Conservation (phyloP, 1,140 invertebrate genomes). For the Eupristina koningsbergeri region DNA sequence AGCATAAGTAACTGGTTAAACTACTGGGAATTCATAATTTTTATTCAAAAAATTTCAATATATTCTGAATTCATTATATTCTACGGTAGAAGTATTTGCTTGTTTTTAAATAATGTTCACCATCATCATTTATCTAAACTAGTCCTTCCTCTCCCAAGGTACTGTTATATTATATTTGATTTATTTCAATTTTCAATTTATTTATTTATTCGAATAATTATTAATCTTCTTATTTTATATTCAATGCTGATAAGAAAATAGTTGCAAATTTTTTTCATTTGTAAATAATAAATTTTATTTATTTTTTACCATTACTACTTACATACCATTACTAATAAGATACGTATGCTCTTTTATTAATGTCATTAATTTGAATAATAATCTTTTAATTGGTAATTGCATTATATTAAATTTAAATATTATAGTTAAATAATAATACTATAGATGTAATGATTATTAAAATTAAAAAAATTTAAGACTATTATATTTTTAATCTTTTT, state of each 20-base stretch:
- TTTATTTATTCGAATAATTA: slow-evolving; percentile 1
- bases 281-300: background rate
- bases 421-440: too few relatives aligned
- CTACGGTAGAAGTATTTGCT: background rate
- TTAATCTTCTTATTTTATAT: slow-evolving; percentile 11
- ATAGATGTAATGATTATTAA: too few relatives aligned
- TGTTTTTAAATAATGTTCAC: slow-evolving; percentile 19
- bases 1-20: background rate
- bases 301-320: too few relatives aligned
- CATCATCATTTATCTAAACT: slow-evolving; percentile 19
- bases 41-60: background rate
- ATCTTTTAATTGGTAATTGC: too few relatives aligned
- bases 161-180: slow-evolving; percentile 11
- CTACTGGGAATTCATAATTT: background rate
- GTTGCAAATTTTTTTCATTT: background rate
- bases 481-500: too few relatives aligned
- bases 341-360: too few relatives aligned
- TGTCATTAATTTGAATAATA: too few relatives aligned
- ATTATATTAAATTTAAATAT: too few relatives aligned
- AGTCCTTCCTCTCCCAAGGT: background rate
- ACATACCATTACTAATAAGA: too few relatives aligned
- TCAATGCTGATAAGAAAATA: slow-evolving; percentile 3
- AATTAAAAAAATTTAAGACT: too few relatives aligned
- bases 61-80: slow-evolving; percentile 15
- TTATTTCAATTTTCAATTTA: slow-evolving; percentile 24